A percentile compares a stretch with the other conserved stretches of the same genome.
These are phyloP conservation scores for Sinocyclocheilus maitianheensis DNA, from an alignment of 2,113 vertebrate species.

Conservation along the genomic window DNA sequence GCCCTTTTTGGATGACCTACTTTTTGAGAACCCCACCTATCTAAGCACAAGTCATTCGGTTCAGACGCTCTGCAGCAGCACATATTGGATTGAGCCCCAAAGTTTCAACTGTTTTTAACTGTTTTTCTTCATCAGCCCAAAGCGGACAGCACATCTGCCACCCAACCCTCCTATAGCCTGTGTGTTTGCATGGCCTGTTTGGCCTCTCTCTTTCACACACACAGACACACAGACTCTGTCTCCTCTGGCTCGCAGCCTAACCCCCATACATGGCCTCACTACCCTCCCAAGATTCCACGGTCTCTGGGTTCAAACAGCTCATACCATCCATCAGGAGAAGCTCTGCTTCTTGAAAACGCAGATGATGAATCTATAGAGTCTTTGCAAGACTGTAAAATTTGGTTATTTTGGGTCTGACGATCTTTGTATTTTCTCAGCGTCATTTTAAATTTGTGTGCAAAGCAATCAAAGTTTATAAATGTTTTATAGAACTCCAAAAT, in stretches of 20 bases:
- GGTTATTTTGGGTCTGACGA: neutral
- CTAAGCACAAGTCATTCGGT: slow-evolving; percentile 45
- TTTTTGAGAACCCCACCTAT: slow-evolving; percentile 52
- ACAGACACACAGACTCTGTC: slow-evolving; percentile 39
- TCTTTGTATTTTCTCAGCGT: neutral
- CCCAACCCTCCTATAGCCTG: slow-evolving; percentile 47
- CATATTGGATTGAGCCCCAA: neutral
- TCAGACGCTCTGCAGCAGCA: slow-evolving; percentile 27
- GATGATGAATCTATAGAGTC: neutral
- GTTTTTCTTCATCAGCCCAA: slow-evolving; percentile 30
- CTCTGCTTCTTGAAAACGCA: neutral
- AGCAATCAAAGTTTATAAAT: neutral
- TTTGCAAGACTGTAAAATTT: neutral
- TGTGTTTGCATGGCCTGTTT: slow-evolving; percentile 43
- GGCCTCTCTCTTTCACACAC: slow-evolving; percentile 36
- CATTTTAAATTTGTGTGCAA: neutral
- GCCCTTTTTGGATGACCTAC: slow-evolving; percentile 57
- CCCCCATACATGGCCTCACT: slow-evolving; percentile 45
- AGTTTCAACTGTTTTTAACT: slow-evolving; percentile 37
- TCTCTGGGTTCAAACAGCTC: slow-evolving; percentile 24
- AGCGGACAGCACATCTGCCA: slow-evolving; percentile 50
- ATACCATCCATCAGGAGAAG: neutral
- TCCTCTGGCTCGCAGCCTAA: slow-evolving; percentile 22
- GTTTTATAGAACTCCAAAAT: neutral
- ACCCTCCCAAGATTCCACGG: slow-evolving; percentile 37